A percentile compares a stretch with the other conserved stretches of the same genome.
These are phyloP conservation scores for Cervus canadensis DNA, from an alignment of 2,113 vertebrate genomes.

Conservation along the genomic window DNA sequence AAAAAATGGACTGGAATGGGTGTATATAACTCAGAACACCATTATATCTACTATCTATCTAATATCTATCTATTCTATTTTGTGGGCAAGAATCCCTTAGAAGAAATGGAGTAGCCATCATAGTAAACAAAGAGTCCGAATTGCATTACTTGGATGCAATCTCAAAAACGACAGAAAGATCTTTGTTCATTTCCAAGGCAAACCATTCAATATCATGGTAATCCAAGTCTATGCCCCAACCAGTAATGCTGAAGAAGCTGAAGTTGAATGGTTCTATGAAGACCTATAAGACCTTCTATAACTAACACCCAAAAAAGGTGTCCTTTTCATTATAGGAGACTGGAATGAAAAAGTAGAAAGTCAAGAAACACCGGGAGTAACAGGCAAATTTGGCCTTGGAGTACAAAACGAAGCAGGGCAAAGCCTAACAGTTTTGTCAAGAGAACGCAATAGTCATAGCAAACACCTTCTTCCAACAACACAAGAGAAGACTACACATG, in stretches of 20 bases:
- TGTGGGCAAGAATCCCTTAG: accelerated
- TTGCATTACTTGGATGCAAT: background rate
- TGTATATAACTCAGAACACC: background rate
- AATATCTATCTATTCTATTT: background rate
- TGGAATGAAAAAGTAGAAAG: background rate
- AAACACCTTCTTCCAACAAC: background rate
- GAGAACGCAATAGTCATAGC: background rate
- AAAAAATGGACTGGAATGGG: background rate
- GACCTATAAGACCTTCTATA: background rate
- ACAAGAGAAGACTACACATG: background rate
- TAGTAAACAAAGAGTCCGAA: background rate
- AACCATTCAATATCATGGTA: background rate
- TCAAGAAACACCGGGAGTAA: background rate
- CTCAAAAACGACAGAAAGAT: background rate
- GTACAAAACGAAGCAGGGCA: background rate
- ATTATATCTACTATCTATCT: background rate
- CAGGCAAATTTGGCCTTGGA: background rate
- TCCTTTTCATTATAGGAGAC: background rate
- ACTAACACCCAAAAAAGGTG: background rate
- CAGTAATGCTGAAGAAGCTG: background rate
- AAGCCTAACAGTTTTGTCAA: background rate
- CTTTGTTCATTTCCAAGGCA: background rate
- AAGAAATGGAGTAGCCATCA: background rate
- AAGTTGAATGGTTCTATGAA: background rate
- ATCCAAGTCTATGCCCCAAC: background rate